Conservation (phyloP, 2,888 invertebrate species). For the Papilio protenor region DNA sequence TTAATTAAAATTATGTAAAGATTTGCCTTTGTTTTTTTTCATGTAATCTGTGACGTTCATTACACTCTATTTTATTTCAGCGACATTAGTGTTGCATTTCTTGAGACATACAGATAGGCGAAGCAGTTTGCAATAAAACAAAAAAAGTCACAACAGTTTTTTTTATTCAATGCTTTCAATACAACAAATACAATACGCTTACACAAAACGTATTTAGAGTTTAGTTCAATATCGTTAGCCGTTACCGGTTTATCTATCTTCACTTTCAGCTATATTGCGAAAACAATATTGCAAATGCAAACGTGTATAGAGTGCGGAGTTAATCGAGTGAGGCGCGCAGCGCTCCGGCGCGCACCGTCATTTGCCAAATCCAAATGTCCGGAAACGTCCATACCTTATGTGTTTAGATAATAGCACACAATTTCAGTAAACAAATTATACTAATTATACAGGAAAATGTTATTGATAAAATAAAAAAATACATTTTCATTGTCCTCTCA, state of each 20-base stretch:
- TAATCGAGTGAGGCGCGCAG: conserved; percentile 21
- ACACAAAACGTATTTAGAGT: not conserved
- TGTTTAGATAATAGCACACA: not conserved
- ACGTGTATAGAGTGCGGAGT: conserved; percentile 16
- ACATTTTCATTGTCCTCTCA: too few species aligned
- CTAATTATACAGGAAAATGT: not conserved
- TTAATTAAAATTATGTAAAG: too few species aligned
- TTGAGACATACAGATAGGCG: too few species aligned
- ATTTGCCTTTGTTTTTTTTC: too few species aligned
- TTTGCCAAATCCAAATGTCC: conserved; percentile 28
- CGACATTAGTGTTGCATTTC: too few species aligned
- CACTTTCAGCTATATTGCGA: conserved; percentile 17
- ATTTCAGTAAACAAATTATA: not conserved
- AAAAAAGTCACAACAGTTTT: not conserved
- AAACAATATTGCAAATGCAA: conserved; percentile 31
- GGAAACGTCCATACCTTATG: conserved; percentile 6
- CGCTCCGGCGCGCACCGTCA: conserved; percentile 14
- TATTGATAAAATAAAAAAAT: too few species aligned
- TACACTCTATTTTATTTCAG: too few species aligned
- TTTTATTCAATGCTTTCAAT: not conserved
- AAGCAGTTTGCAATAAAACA: too few species aligned
- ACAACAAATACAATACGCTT: not conserved
- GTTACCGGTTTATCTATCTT: conserved; percentile 20
- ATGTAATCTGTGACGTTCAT: too few species aligned
- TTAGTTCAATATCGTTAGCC: conserved; percentile 7